Percentiles rank a stretch among this genome's conserved stretches.
These are phyloP conservation scores for Gallinago paraguaiae DNA, from an alignment of 2,113 vertebrate genomes.

Conservation along the genomic window DNA sequence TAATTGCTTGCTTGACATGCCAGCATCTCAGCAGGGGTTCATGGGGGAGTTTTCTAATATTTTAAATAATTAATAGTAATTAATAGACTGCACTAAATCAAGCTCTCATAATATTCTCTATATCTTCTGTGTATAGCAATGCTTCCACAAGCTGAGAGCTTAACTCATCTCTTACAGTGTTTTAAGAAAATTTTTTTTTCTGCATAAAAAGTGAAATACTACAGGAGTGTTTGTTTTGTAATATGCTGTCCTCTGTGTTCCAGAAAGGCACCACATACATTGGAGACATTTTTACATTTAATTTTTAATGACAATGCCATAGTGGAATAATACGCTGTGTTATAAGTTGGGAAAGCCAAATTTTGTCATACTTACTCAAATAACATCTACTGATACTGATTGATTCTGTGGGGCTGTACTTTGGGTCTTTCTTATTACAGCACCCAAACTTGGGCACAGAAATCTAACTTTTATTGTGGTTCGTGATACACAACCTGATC, in stretches of 20 bases:
- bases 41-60: background rate
- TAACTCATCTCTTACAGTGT: background rate
- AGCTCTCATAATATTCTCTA: background rate
- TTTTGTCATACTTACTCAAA: background rate
- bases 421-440: background rate
- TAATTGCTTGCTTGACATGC: conserved; percentile 27
- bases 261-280: background rate
- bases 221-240: background rate
- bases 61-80: conserved; percentile 65
- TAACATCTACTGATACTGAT: background rate
- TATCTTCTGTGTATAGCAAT: background rate
- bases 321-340: background rate
- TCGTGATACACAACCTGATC: background rate
- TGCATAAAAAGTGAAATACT: background rate
- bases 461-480: background rate
- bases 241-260: background rate
- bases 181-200: background rate
- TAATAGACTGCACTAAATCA: conserved; percentile 49
- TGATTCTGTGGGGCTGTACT: background rate
- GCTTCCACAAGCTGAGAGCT: background rate
- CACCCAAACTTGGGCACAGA: background rate
- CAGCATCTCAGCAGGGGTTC: background rate
- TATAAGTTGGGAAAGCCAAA: background rate
- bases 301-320: conserved; percentile 36
- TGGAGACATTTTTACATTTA: conserved; percentile 25